Percentiles rank a stretch among this genome's conserved stretches.
phyloP scores from a whole-genome alignment of 2,113 vertebrate genomes.

The Calonectris borealis region DNA sequence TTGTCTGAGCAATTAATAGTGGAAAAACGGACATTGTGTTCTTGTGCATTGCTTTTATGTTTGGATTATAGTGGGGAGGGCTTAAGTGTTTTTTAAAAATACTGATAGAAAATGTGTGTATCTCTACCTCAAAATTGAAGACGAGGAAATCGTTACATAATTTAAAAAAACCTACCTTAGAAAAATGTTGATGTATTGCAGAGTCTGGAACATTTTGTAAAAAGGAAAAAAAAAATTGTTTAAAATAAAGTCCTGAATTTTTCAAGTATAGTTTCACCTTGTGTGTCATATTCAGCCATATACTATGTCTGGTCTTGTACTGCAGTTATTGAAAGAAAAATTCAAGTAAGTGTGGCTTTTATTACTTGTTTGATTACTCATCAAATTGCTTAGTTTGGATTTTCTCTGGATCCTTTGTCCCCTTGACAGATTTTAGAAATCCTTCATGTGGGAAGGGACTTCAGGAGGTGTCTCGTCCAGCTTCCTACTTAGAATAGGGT shows the following conservation, averaged over 20 bases:
- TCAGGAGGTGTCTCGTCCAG: background rate
- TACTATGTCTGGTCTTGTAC: background rate
- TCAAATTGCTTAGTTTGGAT: background rate
- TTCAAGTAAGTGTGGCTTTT: background rate
- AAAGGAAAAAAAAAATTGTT: background rate
- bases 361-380: background rate
- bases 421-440: background rate
- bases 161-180: background rate
- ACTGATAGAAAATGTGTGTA: background rate
- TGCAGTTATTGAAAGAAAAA: background rate
- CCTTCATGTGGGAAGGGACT: background rate
- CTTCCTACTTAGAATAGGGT: background rate
- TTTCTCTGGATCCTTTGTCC: background rate
- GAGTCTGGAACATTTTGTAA: background rate
- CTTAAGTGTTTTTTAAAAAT: background rate
- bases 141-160: background rate
- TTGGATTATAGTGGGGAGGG: background rate
- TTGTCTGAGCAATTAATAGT: background rate
- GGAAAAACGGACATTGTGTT: background rate
- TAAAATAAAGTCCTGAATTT: conserved; percentile 25
- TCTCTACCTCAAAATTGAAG: conserved; percentile 13
- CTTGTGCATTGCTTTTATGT: background rate
- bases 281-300: accelerated
- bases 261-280: background rate
- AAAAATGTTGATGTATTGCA: background rate